Evolutionary conservation across 2,797 vertebrate genomes (phyloP), one percentile per base, ranked within the genome.

Genomic region (Anisognathus igniventris): DNA sequence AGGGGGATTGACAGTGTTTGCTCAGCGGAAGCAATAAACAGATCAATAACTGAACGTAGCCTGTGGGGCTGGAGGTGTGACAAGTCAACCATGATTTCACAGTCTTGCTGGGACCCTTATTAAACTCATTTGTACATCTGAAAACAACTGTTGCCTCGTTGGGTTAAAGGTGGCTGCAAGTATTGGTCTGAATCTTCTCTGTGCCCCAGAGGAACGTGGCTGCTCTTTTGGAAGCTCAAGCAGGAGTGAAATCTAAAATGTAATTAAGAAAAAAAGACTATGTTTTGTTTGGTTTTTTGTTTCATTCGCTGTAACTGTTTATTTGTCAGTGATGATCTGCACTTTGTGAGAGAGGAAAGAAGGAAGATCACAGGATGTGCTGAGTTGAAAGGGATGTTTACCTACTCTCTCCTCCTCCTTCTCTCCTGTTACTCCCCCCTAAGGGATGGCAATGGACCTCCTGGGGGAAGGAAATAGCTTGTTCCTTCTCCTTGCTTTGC

Each of bases 21-120:
- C 71, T 93, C 92, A 85, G 85, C 2, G 30, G 60, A 97, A 84
- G 90, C 92, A 95, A 96, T 94, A 96, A 96, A 93, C 88, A 96
- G 92, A 97, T 97, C 93, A 95, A 95, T 96, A 97, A 96, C 30
- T 96, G 96, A 95, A 96, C 24, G 54, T 58, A 84, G 76, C 95
- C 93, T 88, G 61, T 40, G 60, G 92, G 79, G 64, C 79, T 73
- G 57, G 79, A 95, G 83, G 88, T 95, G 93, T 75, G 86, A 95
- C 88, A 95, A 97, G 91, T 62, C 95, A 96, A 90, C 66, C 90
- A 86, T 95, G 70, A 78, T 94, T 97, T 96, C 60, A 83, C 78
- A 92, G 66, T 92, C 75, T 92, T 92, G 80, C 82, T 93, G 95
- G 64, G 86, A 86, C 64, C 44, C 80, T 96, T 96, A 97, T 97